These are phyloP conservation scores for Heteropelma amictum DNA, from an alignment of 2,888 invertebrate species.

Conservation along the genomic window DNA sequence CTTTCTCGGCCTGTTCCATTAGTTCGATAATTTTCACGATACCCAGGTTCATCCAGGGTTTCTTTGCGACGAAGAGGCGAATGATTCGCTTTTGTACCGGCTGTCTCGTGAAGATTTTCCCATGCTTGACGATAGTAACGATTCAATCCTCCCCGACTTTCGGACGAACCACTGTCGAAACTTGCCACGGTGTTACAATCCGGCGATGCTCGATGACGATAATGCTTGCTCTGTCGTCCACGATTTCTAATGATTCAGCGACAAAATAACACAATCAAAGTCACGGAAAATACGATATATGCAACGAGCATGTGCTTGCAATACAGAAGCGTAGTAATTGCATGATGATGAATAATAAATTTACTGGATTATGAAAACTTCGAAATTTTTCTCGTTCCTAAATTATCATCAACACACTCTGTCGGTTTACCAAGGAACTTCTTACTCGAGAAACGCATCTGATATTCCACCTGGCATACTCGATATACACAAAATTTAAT, in stretches of 20 bases:
- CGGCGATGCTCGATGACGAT: slow-evolving; percentile 92
- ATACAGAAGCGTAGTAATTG: no score
- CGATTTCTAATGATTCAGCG: slow-evolving; percentile 82
- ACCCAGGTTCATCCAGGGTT: slow-evolving; percentile 83
- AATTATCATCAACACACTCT: no score
- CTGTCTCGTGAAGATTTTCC: slow-evolving; percentile 93
- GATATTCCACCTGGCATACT: no score
- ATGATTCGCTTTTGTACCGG: slow-evolving; percentile 82
- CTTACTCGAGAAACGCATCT: no score
- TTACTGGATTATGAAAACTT: no score
- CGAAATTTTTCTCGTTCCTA: no score
- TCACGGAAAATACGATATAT: background rate
- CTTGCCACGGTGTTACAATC: slow-evolving; percentile 95
- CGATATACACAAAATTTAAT: background rate
- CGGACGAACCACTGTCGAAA: slow-evolving; percentile 92
- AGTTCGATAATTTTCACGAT: slow-evolving; percentile 75
- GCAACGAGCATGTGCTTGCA: no score
- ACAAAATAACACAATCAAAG: slow-evolving; percentile 37
- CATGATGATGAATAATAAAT: no score
- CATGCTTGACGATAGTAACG: slow-evolving; percentile 94
- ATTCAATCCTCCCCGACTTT: slow-evolving; percentile 89
- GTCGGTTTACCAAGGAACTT: no score
- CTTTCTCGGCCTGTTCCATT: slow-evolving; percentile 61
- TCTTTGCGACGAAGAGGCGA: slow-evolving; percentile 84
- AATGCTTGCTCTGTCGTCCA: slow-evolving; percentile 87